Base-by-base conservation (phyloP, 2,797 vertebrate species). In the Poliocrania exsul region DNA sequence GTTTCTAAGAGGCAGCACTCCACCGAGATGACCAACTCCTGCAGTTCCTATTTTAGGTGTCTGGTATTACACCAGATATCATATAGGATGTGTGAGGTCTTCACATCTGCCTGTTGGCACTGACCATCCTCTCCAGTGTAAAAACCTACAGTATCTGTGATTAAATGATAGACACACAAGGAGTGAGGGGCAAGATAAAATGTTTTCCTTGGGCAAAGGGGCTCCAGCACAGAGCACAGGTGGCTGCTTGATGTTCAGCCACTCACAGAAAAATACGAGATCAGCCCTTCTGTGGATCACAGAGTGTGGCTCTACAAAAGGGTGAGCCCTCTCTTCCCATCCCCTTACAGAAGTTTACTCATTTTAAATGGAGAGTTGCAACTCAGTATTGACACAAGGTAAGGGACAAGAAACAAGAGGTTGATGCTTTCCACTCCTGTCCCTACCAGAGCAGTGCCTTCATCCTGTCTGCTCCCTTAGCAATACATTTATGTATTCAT, bases 251-350 rank as follows among this genome's bases (percentile, higher is more conserved):
- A 13, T 46, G 26, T 50, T 23, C 35, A 72, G 20, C 12, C 4
- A 17, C 40, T 72, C 11, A 21, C 4, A 46, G 69, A 13, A 9
- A 50, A 19, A 14, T 21, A 18, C 0, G 1, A 47, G 12, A 78
- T 35, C 54, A 69, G 7, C 26, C 58, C 21, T 81, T 33, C 65
- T 33, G 5, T 11, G 23, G 38, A 28, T 50, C 18, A 37, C 13
- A 26, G 3, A 5, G 7, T 3, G 8, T 0, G 2, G 21, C 14
- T 16, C n/a, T 3, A 1, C 24, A 25, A 33, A 33, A 69, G 6
- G 29, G 23, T n/a, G 20, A 84, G 40, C 3, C 18, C 7, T 31
- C 38, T 66, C 38, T 66, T 81, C 37, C 31, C 9, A 47, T 3
- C 4, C 26, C 5, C 6, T 54, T n/a, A 29, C 0, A 5, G 50